Base-by-base conservation (phyloP, 2,888 invertebrate genomes). In the Amblyjoppa proteus region DNA sequence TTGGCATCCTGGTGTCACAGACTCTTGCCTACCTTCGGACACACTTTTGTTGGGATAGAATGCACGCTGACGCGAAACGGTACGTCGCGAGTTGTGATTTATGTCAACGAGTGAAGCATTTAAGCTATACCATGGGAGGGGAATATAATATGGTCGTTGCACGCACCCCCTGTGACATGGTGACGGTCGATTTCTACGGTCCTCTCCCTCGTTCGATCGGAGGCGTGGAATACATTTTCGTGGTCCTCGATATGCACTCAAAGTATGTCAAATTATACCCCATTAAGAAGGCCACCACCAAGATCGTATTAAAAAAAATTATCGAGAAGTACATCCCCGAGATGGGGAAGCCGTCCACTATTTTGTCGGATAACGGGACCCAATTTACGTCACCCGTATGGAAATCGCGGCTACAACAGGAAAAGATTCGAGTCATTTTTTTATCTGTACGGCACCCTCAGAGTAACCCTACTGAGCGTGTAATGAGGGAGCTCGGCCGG, bases 401-500 rank as follows among this genome's bases (percentile, higher is more conserved):
- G 49, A 69, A 2, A 28, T 20, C 45, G 28, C 3, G 16, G 16
- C 28, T 49, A 28, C 28, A 49, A 28, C 31, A 2, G 0, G 28
- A 13, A 5, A 28, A 28, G 11, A 28, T 69, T 25, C 28, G 69
- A 7, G 45, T 45, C 1, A 45, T 20, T 13, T 69, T 69, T 25
- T 45, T 49, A 13, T 69, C 69, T 0, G 28, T 69, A 20, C 69
- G 69, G 0, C 69, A 69, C 25, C 69, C 69, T 2, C 45, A 69
- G 11, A 45, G 41, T 11, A 45, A 69, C 3, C 69, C 45, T 0
- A 69, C 69, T 0, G 69, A 69, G 25, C 49, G 69, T 2, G 69
- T 69, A 1, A 69, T 69, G 69, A 41, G 69, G 9, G 69, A 69
- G 45, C 25, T 69, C 0, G 69, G 69, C 5, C 41, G 69, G 11